Percentiles rank a stretch among this genome's conserved stretches.
phyloP scores from a whole-genome alignment of 2,797 vertebrate species.

The Pelodytes ibericus region DNA sequence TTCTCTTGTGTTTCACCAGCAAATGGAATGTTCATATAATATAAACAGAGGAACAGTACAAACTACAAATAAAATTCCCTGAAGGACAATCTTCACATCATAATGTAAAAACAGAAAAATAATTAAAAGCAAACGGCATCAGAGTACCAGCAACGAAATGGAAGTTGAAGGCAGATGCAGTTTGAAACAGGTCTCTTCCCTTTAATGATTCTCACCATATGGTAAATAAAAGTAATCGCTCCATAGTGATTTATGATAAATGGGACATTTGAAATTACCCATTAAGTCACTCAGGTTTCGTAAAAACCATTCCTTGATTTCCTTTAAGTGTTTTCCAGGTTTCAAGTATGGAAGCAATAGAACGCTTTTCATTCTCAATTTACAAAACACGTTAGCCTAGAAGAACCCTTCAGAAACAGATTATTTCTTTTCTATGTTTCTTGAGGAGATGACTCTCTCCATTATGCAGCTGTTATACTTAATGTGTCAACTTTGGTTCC shows the following conservation, averaged over 20 bases:
- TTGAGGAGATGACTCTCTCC: constrained; percentile 37
- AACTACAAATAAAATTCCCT: constrained; percentile 27
- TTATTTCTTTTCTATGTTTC: constrained; percentile 34
- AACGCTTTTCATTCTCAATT: constrained; percentile 46
- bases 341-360: constrained; percentile 51
- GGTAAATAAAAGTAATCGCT: constrained; percentile 51
- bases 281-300: constrained; percentile 56
- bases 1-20: not conserved
- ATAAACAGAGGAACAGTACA: constrained; percentile 32
- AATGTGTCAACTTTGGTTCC: constrained; percentile 38
- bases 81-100: constrained; percentile 30
- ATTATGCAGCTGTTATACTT: constrained; percentile 46
- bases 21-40: constrained; percentile 17
- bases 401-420: constrained; percentile 39
- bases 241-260: constrained; percentile 56
- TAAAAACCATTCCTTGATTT: constrained; percentile 56
- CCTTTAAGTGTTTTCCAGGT: constrained; percentile 52
- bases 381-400: constrained; percentile 29
- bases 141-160: constrained; percentile 22
- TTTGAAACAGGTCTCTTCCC: constrained; percentile 42
- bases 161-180: constrained; percentile 32
- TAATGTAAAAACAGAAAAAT: constrained; percentile 38
- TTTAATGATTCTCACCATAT: constrained; percentile 54
- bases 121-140: constrained; percentile 42
- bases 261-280: constrained; percentile 55